These are phyloP conservation scores for Bombus superbus DNA, from an alignment of 1,140 invertebrate genomes.

Conservation along the genomic window DNA sequence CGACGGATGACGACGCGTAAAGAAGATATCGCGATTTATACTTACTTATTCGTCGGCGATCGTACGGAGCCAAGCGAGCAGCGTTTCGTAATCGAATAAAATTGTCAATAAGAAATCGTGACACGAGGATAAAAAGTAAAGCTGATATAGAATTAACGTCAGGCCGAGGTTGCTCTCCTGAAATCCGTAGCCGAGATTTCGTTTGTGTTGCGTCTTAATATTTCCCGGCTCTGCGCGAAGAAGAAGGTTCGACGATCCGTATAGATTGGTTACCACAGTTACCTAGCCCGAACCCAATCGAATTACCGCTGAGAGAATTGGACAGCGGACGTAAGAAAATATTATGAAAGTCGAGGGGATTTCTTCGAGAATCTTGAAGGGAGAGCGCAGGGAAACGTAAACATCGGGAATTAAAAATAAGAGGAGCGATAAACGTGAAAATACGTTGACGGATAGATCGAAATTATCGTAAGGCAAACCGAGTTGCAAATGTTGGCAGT, in stretches of 20 bases:
- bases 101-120: not conserved
- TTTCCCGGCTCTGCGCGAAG: not conserved
- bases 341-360: not conserved
- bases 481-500: no score
- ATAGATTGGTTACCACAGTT: not conserved
- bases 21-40: no score
- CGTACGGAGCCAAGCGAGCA: no score
- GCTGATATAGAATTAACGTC: not conserved
- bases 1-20: no score
- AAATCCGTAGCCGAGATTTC: not conserved
- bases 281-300: not conserved
- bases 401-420: not conserved
- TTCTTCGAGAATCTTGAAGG: not conserved
- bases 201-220: not conserved
- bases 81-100: no score
- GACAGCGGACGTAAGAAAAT: slow-evolving; percentile 20
- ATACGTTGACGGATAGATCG: no score
- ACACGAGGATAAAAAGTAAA: not conserved
- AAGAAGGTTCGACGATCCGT: not conserved
- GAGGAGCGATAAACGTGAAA: not conserved
- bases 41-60: no score
- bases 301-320: not conserved
- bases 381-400: not conserved
- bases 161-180: not conserved
- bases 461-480: no score